Base-by-base conservation (phyloP, 2,113 vertebrate genomes). In the Macquaria ambigua region DNA sequence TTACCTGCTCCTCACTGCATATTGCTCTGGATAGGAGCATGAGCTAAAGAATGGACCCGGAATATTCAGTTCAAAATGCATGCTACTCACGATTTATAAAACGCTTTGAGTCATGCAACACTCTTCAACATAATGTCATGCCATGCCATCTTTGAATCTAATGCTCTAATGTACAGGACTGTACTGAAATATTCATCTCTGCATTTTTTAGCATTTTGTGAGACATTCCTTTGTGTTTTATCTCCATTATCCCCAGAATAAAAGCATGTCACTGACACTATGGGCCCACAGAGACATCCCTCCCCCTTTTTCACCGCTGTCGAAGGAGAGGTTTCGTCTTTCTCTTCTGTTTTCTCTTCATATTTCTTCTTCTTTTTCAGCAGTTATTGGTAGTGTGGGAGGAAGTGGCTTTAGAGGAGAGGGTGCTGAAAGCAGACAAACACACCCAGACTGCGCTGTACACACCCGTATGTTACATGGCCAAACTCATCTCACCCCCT, bases 331-430 rank as follows among this genome's bases (percentile, higher is more conserved):
- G 18, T 72, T 50, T 63, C 52, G 56, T 62, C 25, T 70, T 64
- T 83, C 58, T 56, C 21, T 82, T 71, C 56, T 69, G 31, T 56
- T 62, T 59, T 52, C 55, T 86, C 25, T 56, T 23, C 12, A 11
- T 69, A 43, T 71, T 7, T 83, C 71, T 62, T 34, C 34, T 34
- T 34, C 10, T 52, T 48, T 73, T 80, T 83, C 25, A 23, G 20
- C 68, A 82, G 48, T 59, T 76, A 8, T 79, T 70, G 50, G 70
- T 58, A 50, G 39, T 43, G 50, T 72, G 71, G 59, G 70, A 87
- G 89, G 89, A 91, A 89, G 85, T 91, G 87, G 84, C 39, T 90
- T 76, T 58, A 21, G 68, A 76, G 34, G 58, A 74, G 69, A 81
- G 12, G 43, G 41, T 84, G 72, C 23, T 77, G 70, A 87, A 77